phyloP scores from a whole-genome alignment of 2,797 vertebrate genomes.

The Pseudomugil tenellus region DNA sequence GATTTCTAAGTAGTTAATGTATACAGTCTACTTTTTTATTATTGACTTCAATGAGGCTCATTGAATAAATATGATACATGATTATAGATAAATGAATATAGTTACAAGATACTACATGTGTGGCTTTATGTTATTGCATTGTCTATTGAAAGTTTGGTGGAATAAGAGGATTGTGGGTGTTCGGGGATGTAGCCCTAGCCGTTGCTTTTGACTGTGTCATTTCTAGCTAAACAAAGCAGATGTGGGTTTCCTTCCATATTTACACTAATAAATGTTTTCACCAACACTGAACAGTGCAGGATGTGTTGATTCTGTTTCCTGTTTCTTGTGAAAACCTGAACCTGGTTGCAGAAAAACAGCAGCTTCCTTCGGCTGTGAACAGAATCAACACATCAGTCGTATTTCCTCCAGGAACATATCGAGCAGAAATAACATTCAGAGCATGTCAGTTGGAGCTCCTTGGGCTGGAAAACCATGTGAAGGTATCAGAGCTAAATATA shows the following conservation, averaged over 20 bases:
- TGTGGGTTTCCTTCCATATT: too few relatives aligned
- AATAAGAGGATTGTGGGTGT: too few relatives aligned
- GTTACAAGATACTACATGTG: too few relatives aligned
- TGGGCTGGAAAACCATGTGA: constrained; percentile 9
- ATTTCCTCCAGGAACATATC: neutral
- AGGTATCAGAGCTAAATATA: constrained; percentile 32
- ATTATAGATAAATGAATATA: too few relatives aligned
- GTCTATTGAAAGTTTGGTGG: too few relatives aligned
- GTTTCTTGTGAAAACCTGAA: neutral
- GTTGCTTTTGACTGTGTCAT: too few relatives aligned
- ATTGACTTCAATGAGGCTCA: too few relatives aligned
- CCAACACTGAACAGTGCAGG: neutral
- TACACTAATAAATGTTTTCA: neutral
- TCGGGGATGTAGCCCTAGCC: too few relatives aligned
- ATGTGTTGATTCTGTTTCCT: neutral
- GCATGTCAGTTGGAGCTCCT: constrained; percentile 8
- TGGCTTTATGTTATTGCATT: too few relatives aligned
- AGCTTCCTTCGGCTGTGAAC: neutral
- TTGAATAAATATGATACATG: too few relatives aligned
- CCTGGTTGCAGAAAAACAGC: neutral
- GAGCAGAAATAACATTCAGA: constrained; percentile 5
- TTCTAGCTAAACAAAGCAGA: neutral
- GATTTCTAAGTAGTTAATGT: too few relatives aligned
- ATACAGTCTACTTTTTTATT: too few relatives aligned
- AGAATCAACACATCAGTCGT: neutral